Evolutionary conservation across 2,888 invertebrate genomes (phyloP).

Genomic region (Diarsia mendica): DNA sequence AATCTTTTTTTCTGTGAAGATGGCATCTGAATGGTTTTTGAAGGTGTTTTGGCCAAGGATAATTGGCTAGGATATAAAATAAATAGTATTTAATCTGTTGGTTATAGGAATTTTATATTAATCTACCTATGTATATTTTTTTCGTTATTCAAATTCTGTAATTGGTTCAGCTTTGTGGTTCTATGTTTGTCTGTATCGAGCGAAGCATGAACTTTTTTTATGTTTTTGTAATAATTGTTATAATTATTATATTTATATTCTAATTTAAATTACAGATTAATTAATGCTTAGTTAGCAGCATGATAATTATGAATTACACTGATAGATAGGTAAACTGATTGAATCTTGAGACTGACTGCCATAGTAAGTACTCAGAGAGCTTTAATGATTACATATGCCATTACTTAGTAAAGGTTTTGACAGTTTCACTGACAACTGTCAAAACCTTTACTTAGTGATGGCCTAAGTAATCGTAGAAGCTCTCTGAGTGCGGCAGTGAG

Average conservation of each 20-base stretch:
- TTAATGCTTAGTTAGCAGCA: background rate
- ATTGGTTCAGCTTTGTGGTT: constrained; percentile 59
- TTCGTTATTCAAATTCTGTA: constrained; percentile 38
- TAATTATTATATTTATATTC: background rate
- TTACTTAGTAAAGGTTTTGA: no score
- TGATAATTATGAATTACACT: background rate
- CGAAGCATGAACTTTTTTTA: constrained; percentile 43
- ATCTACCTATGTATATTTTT: background rate
- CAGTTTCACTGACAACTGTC: no score
- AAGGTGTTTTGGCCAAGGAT: constrained; percentile 1
- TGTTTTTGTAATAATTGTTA: constrained; percentile 1
- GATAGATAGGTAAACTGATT: background rate
- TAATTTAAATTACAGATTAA: constrained; percentile 33
- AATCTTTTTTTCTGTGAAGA: background rate
- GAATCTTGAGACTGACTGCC: background rate
- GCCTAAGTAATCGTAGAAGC: no score
- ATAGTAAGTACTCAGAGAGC: no score
- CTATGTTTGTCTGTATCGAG: constrained; percentile 16
- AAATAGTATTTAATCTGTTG: background rate
- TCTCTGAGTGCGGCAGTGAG: background rate
- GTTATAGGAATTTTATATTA: background rate
- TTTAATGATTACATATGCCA: no score
- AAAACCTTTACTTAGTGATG: no score
- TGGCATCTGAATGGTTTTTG: background rate
- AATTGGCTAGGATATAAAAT: background rate